Percentiles rank a stretch among this genome's conserved stretches.
These are phyloP conservation scores for Suricata suricatta DNA, from an alignment of 2,113 vertebrate species.

Conservation along the genomic window DNA sequence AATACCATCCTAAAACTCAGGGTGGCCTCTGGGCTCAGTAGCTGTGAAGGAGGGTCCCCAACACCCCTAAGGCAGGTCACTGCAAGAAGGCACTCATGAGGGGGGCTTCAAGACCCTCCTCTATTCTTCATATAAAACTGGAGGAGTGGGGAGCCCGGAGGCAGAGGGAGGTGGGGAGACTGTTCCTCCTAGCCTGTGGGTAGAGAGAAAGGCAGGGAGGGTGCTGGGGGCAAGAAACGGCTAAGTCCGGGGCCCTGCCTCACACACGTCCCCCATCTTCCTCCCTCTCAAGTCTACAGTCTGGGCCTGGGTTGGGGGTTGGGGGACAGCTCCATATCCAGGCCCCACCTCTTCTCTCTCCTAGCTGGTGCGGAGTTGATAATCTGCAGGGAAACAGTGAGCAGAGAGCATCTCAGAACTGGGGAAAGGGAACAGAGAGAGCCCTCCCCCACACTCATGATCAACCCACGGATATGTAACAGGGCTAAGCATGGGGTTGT, in stretches of 20 bases:
- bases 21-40: background rate
- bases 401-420: background rate
- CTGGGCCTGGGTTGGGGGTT: background rate
- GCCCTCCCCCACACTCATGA: background rate
- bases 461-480: background rate
- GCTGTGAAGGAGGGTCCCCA: background rate
- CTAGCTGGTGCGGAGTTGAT: slow-evolving; percentile 84
- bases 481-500: background rate
- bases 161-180: background rate
- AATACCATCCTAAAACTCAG: slow-evolving; percentile 44
- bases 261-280: background rate
- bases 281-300: background rate
- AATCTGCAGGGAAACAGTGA: slow-evolving; percentile 74
- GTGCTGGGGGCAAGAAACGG: background rate
- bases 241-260: background rate
- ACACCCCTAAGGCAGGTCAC: slow-evolving; percentile 39
- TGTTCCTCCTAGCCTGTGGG: background rate
- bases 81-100: slow-evolving; percentile 63
- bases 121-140: slow-evolving; percentile 69
- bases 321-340: background rate
- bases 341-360: background rate
- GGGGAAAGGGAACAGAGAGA: background rate
- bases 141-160: background rate
- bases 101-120: background rate
- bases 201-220: background rate